Evolutionary conservation across 2,888 invertebrate species (phyloP).

Genomic region (Cistogaster globosa): DNA sequence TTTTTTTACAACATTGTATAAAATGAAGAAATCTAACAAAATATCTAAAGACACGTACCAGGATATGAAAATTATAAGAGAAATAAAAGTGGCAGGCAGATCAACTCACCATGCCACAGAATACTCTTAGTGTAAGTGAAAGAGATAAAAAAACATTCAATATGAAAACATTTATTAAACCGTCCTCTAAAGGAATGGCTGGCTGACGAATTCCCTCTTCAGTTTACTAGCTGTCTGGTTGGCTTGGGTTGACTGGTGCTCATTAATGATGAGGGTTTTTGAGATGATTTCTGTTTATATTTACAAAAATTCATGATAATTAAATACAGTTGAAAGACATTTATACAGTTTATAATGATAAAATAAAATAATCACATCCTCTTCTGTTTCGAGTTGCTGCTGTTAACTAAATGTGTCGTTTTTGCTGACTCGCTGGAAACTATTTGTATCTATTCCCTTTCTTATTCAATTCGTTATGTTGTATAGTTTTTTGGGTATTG

Average conservation of each 20-base stretch:
- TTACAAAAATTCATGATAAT: conserved; percentile 68
- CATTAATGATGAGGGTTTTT: conserved; percentile 66
- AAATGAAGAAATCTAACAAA: conserved; percentile 13
- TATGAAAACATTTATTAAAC: conserved; percentile 51
- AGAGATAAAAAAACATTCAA: conserved; percentile 11
- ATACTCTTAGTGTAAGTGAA: neutral
- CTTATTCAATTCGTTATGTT: neutral
- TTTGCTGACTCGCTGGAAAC: conserved; percentile 11
- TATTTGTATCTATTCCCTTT: conserved; percentile 11
- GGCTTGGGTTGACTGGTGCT: conserved; percentile 37
- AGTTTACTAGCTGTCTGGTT: conserved; percentile 30
- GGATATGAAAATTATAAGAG: conserved; percentile 16
- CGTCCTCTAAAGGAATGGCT: conserved; percentile 17
- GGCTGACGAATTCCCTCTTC: conserved; percentile 35
- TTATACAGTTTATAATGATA: conserved; percentile 63
- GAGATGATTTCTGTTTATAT: conserved; percentile 69
- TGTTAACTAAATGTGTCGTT: conserved; percentile 33
- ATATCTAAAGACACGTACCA: too few species aligned
- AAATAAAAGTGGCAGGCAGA: conserved; percentile 56
- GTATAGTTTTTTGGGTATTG: conserved; percentile 22
- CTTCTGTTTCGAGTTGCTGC: conserved; percentile 2
- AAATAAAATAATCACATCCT: conserved; percentile 61
- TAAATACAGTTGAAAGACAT: conserved; percentile 69
- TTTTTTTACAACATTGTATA: conserved; percentile 23
- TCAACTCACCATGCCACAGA: conserved; percentile 23